phyloP scores from a whole-genome alignment of 1,140 invertebrate genomes.

The Teleopsis dalmanni region DNA sequence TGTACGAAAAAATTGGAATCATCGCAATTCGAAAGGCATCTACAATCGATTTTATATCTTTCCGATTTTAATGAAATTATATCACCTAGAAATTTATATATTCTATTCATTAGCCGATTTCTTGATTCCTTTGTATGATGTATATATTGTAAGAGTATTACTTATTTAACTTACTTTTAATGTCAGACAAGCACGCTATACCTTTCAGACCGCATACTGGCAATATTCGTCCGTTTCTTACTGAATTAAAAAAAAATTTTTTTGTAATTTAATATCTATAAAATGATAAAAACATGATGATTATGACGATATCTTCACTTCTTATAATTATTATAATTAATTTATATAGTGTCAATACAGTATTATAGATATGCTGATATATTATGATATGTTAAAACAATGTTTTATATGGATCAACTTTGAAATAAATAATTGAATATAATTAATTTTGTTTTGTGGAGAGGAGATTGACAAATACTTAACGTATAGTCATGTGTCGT shows the following conservation, averaged over 20 bases:
- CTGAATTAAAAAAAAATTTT: slow-evolving; percentile 21
- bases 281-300: not conserved
- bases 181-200: slow-evolving; percentile 51
- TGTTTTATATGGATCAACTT: no score
- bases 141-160: not conserved
- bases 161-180: slow-evolving; percentile 49
- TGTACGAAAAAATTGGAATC: slow-evolving; percentile 55
- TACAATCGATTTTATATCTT: slow-evolving; percentile 50
- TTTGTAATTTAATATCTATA: not conserved
- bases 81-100: slow-evolving; percentile 43
- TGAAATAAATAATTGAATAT: no score
- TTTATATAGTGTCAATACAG: no score
- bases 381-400: no score
- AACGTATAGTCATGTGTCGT: no score
- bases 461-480: no score
- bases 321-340: not conserved
- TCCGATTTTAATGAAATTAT: slow-evolving; percentile 45
- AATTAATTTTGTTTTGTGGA: no score
- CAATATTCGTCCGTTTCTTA: slow-evolving; percentile 42
- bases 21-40: slow-evolving; percentile 54
- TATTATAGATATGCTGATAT: no score
- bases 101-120: no score
- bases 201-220: slow-evolving; percentile 51
- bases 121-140: not conserved
- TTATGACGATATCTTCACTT: not conserved